These are phyloP conservation scores for Phthorimaea operculella DNA, from an alignment of 1,140 invertebrate species.

Conservation along the genomic window DNA sequence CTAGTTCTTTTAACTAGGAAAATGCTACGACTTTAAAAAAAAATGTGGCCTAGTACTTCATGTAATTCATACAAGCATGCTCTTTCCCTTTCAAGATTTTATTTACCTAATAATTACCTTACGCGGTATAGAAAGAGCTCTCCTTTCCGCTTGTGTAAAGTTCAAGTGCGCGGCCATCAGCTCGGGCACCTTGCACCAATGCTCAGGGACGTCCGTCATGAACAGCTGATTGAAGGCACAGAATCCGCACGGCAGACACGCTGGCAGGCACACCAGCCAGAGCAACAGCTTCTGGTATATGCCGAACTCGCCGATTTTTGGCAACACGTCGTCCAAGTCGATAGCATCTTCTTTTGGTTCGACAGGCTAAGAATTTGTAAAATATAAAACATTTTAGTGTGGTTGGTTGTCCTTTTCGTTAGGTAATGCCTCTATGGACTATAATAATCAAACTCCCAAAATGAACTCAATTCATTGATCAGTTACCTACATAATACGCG, in stretches of 20 bases:
- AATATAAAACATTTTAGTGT: background rate
- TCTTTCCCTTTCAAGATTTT: too few relatives aligned
- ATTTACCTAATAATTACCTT: constrained; percentile 36
- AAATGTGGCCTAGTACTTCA: too few relatives aligned
- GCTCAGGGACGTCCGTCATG: constrained; percentile 82
- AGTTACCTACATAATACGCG: too few relatives aligned
- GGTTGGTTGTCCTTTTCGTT: background rate
- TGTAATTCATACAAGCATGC: too few relatives aligned
- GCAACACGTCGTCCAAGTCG: constrained; percentile 86
- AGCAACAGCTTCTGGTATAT: constrained; percentile 86
- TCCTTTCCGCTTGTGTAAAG: constrained; percentile 70
- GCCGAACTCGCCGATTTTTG: constrained; percentile 88
- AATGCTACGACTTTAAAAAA: too few relatives aligned
- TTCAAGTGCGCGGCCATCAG: constrained; percentile 54
- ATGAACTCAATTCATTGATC: too few relatives aligned
- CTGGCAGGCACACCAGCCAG: constrained; percentile 88
- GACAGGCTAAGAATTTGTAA: background rate
- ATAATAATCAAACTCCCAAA: too few relatives aligned
- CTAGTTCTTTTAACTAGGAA: too few relatives aligned
- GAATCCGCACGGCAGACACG: constrained; percentile 89
- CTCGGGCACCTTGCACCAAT: constrained; percentile 82
- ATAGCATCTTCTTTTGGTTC: constrained; percentile 50
- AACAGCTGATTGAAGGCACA: constrained; percentile 92
- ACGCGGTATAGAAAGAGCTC: constrained; percentile 74
- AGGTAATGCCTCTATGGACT: too few relatives aligned